phyloP scores from a whole-genome alignment of 2,888 invertebrate genomes.

The Formica aserva region DNA sequence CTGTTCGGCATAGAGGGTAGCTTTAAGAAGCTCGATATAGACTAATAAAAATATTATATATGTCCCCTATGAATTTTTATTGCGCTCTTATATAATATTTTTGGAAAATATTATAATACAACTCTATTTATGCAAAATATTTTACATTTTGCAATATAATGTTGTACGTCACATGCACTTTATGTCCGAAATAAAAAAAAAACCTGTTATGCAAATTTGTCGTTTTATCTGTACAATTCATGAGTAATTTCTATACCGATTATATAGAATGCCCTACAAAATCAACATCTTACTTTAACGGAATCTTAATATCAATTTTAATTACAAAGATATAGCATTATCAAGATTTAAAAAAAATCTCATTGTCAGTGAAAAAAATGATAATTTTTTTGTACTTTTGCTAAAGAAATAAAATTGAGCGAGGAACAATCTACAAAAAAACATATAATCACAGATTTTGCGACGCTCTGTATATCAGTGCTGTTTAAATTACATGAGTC shows the following conservation, averaged over 20 bases:
- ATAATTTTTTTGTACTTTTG: background rate
- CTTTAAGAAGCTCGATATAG: conserved; percentile 91
- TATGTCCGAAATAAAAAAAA: background rate
- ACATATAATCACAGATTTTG: background rate
- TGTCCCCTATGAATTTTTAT: background rate
- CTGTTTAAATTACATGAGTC: background rate
- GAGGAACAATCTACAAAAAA: background rate
- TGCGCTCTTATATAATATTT: background rate
- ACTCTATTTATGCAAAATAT: background rate
- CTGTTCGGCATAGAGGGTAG: conserved; percentile 90
- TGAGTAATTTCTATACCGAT: background rate
- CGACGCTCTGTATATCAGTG: no score
- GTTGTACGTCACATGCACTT: background rate
- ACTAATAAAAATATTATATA: conserved; percentile 84
- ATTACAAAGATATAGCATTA: background rate
- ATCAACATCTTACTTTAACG: background rate
- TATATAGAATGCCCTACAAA: background rate
- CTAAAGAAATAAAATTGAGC: background rate
- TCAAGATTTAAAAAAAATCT: background rate
- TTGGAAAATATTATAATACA: background rate
- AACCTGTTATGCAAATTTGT: background rate
- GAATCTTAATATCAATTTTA: background rate
- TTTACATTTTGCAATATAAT: background rate
- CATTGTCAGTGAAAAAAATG: background rate
- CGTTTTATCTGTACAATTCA: background rate